Conservation (phyloP, 2,113 vertebrate genomes). For the Glaucomys volans region DNA sequence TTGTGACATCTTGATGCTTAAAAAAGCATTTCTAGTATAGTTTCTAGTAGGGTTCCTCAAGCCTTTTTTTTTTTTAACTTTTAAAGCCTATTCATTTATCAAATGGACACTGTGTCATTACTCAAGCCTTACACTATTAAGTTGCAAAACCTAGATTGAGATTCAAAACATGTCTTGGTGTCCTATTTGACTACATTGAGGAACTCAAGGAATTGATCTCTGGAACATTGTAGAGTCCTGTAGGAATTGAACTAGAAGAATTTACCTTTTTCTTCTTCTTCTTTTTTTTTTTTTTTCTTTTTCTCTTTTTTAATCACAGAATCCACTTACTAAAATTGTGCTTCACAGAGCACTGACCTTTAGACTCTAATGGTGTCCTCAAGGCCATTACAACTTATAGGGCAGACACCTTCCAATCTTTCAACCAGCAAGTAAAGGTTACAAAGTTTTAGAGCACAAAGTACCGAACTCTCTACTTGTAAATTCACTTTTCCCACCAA, state of each 20-base stretch:
- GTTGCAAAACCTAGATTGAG: neutral
- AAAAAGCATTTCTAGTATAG: neutral
- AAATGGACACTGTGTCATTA: constrained; percentile 23
- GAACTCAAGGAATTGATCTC: neutral
- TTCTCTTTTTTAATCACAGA: constrained; percentile 57
- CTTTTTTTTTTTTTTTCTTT: neutral
- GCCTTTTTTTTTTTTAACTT: neutral
- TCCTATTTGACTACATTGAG: neutral
- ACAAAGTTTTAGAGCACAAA: constrained; percentile 82
- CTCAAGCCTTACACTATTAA: constrained; percentile 11
- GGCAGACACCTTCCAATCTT: constrained; percentile 76
- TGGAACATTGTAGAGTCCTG: neutral
- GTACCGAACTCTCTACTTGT: constrained; percentile 78
- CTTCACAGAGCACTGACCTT: constrained; percentile 82
- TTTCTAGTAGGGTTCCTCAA: neutral
- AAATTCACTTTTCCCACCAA: constrained; percentile 78
- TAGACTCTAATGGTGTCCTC: constrained; percentile 82
- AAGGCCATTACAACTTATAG: constrained; percentile 74
- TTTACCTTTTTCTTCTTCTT: neutral
- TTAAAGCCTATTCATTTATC: neutral
- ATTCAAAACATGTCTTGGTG: neutral
- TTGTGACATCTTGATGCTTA: constrained; percentile 48
- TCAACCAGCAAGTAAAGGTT: constrained; percentile 80
- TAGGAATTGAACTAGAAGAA: neutral
- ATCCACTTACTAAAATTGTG: constrained; percentile 83